Evolutionary conservation across 2,113 vertebrate species (phyloP).

Genomic region (Stegostoma tigrinum): DNA sequence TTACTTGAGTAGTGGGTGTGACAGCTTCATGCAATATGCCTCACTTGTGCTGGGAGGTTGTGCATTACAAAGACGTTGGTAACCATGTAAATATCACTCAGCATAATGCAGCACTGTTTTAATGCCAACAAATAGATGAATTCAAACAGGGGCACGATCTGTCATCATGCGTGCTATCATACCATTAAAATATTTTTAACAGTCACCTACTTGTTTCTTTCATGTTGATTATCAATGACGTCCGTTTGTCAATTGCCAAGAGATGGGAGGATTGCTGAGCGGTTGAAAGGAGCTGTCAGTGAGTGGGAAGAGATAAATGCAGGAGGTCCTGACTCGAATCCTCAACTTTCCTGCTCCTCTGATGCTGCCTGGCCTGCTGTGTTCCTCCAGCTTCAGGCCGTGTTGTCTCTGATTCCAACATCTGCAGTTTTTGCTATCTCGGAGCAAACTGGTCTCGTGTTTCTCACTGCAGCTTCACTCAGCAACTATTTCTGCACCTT

Average conservation of each 20-base stretch:
- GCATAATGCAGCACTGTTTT: not conserved
- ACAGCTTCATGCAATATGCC: not conserved
- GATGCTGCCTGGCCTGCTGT: too few relatives aligned
- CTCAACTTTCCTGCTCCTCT: too few relatives aligned
- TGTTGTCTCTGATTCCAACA: too few relatives aligned
- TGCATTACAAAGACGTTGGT: not conserved
- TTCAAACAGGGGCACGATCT: not conserved
- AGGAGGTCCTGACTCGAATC: not conserved
- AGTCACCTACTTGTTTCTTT: not conserved
- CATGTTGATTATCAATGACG: not conserved
- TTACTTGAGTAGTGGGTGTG: not conserved
- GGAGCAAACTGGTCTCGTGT: not conserved
- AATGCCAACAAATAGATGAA: not conserved
- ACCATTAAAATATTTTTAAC: not conserved
- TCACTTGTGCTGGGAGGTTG: not conserved
- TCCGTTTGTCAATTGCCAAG: not conserved
- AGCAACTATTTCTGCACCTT: not conserved
- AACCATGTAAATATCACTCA: slow-evolving; percentile 11
- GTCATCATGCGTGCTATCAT: not conserved
- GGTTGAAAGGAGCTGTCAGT: not conserved
- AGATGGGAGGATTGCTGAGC: not conserved
- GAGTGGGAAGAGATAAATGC: not conserved
- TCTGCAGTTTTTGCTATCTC: too few relatives aligned
- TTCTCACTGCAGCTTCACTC: not conserved
- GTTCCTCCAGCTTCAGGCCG: too few relatives aligned